Conservation (phyloP, 2,797 vertebrate genomes). For the Anas georgica region DNA sequence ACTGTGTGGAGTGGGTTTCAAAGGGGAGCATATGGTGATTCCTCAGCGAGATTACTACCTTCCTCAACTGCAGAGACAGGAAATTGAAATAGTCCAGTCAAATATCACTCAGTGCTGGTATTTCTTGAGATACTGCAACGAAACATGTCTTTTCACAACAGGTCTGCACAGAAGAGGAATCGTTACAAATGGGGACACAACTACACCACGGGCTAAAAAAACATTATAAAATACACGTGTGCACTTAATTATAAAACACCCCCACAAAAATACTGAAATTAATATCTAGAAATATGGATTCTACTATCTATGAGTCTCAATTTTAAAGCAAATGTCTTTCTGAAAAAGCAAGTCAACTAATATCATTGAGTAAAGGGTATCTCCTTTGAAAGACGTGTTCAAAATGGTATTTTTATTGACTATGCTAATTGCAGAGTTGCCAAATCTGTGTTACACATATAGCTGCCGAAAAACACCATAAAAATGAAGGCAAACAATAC, state of each 20-base stretch:
- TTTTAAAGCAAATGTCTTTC: neutral
- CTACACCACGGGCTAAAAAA: neutral
- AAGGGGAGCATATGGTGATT: neutral
- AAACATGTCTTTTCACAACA: neutral
- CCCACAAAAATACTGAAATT: neutral
- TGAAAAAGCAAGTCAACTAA: neutral
- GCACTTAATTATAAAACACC: neutral
- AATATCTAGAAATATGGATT: neutral
- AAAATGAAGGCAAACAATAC: neutral
- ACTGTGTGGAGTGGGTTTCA: neutral
- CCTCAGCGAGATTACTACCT: neutral
- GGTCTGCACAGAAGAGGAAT: neutral
- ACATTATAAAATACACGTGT: neutral
- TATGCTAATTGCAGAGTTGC: neutral
- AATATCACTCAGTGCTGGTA: neutral
- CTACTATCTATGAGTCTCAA: neutral
- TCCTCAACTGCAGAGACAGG: neutral
- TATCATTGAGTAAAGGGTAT: neutral
- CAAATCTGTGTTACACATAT: neutral
- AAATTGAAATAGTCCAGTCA: neutral
- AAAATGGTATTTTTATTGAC: neutral
- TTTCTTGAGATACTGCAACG: neutral
- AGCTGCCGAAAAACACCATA: neutral
- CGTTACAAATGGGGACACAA: rapidly evolving
- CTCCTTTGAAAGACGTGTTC: neutral